phyloP scores from a whole-genome alignment of 2,113 vertebrate species.

The Leptobrachium ailaonicum region DNA sequence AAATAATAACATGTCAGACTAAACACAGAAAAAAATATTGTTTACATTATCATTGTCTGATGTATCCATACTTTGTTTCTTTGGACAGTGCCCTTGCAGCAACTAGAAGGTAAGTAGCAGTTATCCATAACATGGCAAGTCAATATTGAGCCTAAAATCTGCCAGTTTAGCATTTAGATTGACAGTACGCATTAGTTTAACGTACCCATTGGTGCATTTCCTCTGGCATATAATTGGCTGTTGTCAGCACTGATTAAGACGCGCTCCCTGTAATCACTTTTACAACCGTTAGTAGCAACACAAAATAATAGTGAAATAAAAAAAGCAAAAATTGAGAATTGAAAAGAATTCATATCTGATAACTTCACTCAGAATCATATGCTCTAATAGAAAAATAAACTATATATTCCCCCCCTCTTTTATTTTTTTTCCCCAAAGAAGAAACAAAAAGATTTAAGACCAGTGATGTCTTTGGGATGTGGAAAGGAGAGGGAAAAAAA shows the following conservation, averaged over 20 bases:
- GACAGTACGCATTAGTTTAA: slow-evolving; percentile 62
- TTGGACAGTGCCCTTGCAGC: slow-evolving; percentile 48
- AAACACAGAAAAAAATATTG: slow-evolving; percentile 1
- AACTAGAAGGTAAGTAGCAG: slow-evolving; percentile 43
- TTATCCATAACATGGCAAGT: slow-evolving; percentile 53
- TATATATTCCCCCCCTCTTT: too few relatives aligned
- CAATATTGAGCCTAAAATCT: slow-evolving; percentile 57
- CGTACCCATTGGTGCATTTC: slow-evolving; percentile 61
- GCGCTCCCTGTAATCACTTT: slow-evolving; percentile 44
- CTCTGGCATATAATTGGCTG: slow-evolving; percentile 61
- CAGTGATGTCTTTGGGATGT: slow-evolving; percentile 36
- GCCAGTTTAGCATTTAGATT: slow-evolving; percentile 60
- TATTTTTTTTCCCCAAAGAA: neutral
- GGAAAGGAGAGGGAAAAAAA: slow-evolving; percentile 10
- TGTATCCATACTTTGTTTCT: slow-evolving; percentile 49
- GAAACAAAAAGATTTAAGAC: slow-evolving; percentile 16
- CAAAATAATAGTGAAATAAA: neutral
- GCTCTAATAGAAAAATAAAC: too few relatives aligned
- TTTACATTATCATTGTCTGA: slow-evolving; percentile 54
- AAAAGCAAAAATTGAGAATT: neutral
- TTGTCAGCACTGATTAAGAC: slow-evolving; percentile 55
- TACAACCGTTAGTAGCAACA: neutral
- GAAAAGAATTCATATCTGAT: slow-evolving; percentile 4
- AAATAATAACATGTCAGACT: neutral
- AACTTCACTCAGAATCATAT: neutral